Percentiles rank a stretch among this genome's conserved stretches.
Evolutionary conservation across 2,113 vertebrate species (phyloP).

Genomic region (Gopherus flavomarginatus): DNA sequence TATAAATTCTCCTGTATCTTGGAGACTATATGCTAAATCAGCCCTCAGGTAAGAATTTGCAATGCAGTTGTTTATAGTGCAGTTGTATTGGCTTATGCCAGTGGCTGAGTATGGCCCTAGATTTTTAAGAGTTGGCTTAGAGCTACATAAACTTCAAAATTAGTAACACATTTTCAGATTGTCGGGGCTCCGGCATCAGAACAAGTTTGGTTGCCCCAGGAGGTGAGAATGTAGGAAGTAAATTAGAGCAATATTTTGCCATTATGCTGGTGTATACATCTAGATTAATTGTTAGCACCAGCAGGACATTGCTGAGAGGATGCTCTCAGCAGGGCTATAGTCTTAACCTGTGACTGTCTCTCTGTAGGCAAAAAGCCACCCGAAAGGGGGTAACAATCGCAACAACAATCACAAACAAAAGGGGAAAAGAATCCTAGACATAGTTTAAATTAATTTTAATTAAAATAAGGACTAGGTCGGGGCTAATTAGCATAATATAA

Average conservation of each 20-base stretch:
- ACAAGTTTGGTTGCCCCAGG: conserved; percentile 7
- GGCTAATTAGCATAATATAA: conserved; percentile 59
- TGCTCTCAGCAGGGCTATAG: neutral
- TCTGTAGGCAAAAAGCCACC: neutral
- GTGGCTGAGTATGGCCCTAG: neutral
- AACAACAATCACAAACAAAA: neutral
- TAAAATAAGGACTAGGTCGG: conserved; percentile 53
- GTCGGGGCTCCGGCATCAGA: neutral
- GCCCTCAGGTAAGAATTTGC: neutral
- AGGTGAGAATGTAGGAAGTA: conserved; percentile 49
- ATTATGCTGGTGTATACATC: conserved; percentile 44
- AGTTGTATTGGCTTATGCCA: neutral
- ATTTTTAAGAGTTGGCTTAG: conserved; percentile 8
- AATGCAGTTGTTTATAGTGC: neutral
- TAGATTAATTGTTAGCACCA: conserved; percentile 60
- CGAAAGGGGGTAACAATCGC: neutral
- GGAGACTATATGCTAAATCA: conserved; percentile 1
- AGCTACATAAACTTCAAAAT: conserved; percentile 17
- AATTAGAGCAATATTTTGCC: conserved; percentile 60
- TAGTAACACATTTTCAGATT: conserved; percentile 47
- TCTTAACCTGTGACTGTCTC: neutral
- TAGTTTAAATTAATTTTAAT: conserved; percentile 59
- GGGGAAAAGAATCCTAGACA: neutral
- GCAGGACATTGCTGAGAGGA: conserved; percentile 13
- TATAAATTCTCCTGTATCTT: neutral